Evolutionary conservation across 2,797 vertebrate genomes (phyloP).

Genomic region (Sandelia bainsii): DNA sequence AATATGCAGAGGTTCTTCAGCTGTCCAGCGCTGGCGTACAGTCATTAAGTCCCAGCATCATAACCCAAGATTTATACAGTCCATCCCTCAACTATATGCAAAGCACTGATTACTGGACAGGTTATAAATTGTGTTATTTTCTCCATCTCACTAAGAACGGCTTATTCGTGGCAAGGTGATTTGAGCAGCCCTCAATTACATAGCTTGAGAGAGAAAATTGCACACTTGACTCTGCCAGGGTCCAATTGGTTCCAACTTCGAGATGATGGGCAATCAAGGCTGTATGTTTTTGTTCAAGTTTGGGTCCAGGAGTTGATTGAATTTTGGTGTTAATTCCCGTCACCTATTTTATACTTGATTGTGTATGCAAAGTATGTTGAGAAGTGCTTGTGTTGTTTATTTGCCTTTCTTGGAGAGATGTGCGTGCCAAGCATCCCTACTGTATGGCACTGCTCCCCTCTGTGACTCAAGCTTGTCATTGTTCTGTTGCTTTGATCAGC

Average conservation of each 20-base stretch:
- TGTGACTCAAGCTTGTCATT: slow-evolving; percentile 68
- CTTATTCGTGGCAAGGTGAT: slow-evolving; percentile 74
- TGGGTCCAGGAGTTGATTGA: slow-evolving; percentile 71
- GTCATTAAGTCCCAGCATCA: slow-evolving; percentile 59
- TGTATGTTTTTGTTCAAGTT: slow-evolving; percentile 75
- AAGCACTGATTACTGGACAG: slow-evolving; percentile 76
- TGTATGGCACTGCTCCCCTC: slow-evolving; percentile 54
- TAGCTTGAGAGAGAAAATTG: slow-evolving; percentile 73
- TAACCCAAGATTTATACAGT: slow-evolving; percentile 58
- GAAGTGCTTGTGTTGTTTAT: slow-evolving; percentile 58
- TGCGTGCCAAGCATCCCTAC: slow-evolving; percentile 41
- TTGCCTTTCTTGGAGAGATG: slow-evolving; percentile 38
- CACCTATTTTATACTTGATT: slow-evolving; percentile 68
- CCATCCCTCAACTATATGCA: slow-evolving; percentile 64
- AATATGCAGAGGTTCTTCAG: slow-evolving; percentile 56
- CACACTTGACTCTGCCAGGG: slow-evolving; percentile 70
- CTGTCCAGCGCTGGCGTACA: slow-evolving; percentile 52
- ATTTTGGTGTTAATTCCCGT: slow-evolving; percentile 67
- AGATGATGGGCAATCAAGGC: slow-evolving; percentile 76
- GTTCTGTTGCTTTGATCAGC: slow-evolving; percentile 74
- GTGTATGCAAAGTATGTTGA: slow-evolving; percentile 69
- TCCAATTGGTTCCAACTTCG: slow-evolving; percentile 74
- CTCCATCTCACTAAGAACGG: slow-evolving; percentile 71
- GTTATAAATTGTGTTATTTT: slow-evolving; percentile 77
- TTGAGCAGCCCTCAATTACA: slow-evolving; percentile 71